A percentile compares a stretch with the other conserved stretches of the same genome.
Conservation (phyloP, 2,888 invertebrate genomes). For the Phengaris alcon region DNA sequence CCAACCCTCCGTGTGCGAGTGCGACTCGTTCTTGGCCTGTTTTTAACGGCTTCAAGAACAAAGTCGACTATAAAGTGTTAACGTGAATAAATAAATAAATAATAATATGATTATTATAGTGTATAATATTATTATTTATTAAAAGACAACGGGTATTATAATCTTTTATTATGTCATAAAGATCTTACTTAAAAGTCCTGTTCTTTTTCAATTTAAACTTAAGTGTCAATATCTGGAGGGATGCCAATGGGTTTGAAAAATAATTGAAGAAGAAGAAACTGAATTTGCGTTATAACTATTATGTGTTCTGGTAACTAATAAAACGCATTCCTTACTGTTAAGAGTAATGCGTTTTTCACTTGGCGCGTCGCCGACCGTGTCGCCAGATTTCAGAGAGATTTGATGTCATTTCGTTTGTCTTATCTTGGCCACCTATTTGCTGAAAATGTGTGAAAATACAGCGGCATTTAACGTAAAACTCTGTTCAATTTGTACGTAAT, state of each 20-base stretch:
- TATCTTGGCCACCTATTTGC: conserved; percentile 20
- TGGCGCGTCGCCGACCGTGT: conserved; percentile 2
- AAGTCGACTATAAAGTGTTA: no score
- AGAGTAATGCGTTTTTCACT: conserved; percentile 14
- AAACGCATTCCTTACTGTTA: conserved; percentile 15
- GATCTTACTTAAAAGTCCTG: neutral
- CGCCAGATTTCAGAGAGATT: conserved; percentile 18
- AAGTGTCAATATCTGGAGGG: conserved; percentile 5
- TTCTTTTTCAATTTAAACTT: neutral
- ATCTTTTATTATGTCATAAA: neutral
- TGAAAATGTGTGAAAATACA: conserved; percentile 21
- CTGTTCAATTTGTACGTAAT: conserved; percentile 8
- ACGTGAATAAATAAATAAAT: no score
- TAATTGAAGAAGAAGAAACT: neutral
- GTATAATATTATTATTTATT: no score
- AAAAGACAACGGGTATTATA: no score
- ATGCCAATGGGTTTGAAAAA: neutral
- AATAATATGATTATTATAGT: no score
- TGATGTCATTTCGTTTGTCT: conserved; percentile 20
- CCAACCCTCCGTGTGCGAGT: no score
- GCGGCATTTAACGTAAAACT: neutral
- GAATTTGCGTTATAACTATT: conserved; percentile 15
- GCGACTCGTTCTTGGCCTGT: no score
- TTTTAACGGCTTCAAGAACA: no score
- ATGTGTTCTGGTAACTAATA: conserved; percentile 1